Base-by-base conservation (phyloP, 2,888 invertebrate species). In the Polymixis lichenea region DNA sequence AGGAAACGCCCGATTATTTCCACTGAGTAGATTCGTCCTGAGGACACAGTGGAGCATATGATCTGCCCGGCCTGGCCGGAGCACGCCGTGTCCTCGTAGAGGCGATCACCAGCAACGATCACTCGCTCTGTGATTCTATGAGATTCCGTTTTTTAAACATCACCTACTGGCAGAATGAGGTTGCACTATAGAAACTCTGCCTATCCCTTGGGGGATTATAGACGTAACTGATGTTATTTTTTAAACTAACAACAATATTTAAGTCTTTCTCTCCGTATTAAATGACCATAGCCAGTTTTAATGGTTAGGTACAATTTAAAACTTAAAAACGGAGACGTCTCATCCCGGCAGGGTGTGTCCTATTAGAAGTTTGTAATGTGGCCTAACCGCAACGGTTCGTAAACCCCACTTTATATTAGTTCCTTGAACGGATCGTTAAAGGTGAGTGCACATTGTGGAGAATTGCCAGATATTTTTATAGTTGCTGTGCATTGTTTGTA, bases 361-460 rank as follows among this genome's bases (percentile, higher is more conserved):
- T 85, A 82, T 84, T 85, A 81, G 75, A 85, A 87, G 83, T 88
- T 86, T 72, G 77, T 87, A 84, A 87, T 87, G 88, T 85, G 53
- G 78, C 67, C 76, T 85, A 77, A 82, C 87, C 75, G 84, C 78
- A 73, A 82, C 80, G 84, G 84, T 84, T 79, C 72, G 78, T 86
- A 87, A 88, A 82, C 76, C 68, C 55, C 72, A 83, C 77, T 84
- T 83, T 83, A 82, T 80, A 82, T 85, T 84, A 83, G 88, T 83
- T 88, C 71, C 73, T 78, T 69, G 67, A 84, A 80, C 81, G 81
- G 78, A 75, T 80, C 86, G 86, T 85, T 86, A 68, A 69, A 83
- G 84, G 84, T 85, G 75, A 84, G 80, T 72, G 62, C 79, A 72
- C 86, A 71, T 80, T 75, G 66, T 83, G 86, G 86, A 77, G 73